Evolutionary conservation across 2,113 vertebrate genomes (phyloP).

Genomic region (Pavo muticus): DNA sequence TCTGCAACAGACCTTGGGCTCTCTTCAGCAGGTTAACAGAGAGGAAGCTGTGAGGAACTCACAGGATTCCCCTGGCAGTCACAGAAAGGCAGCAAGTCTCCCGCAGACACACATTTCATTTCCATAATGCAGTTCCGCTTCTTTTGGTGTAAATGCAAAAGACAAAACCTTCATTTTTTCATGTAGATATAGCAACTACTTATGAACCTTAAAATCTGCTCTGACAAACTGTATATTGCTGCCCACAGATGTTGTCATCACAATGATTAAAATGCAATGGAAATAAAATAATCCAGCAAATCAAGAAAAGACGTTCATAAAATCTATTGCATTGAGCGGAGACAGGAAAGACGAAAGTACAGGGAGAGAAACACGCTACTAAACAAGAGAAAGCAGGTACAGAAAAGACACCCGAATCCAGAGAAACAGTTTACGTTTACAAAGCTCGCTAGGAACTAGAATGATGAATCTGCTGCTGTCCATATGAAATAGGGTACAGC

Average conservation of each 20-base stretch:
- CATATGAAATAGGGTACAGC: background rate
- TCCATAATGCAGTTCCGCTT: background rate
- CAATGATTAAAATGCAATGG: constrained; percentile 63
- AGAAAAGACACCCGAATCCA: background rate
- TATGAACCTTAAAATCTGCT: background rate
- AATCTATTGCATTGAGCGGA: background rate
- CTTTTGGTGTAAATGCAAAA: background rate
- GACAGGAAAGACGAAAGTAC: background rate
- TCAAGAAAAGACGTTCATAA: constrained; percentile 24
- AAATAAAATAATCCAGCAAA: constrained; percentile 68
- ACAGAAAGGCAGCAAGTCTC: background rate
- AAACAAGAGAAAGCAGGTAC: background rate
- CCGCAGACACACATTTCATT: background rate
- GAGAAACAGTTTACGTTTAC: background rate
- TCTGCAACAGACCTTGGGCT: background rate
- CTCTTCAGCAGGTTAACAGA: background rate
- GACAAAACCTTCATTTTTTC: background rate
- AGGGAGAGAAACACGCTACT: background rate
- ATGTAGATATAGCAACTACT: background rate
- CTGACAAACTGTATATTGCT: constrained; percentile 34
- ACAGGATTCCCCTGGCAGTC: background rate
- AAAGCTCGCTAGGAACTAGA: background rate
- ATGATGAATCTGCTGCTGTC: background rate
- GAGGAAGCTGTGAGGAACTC: background rate
- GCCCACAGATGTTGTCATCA: constrained; percentile 68